phyloP scores from a whole-genome alignment of 2,797 vertebrate species.

The Bucorvus abyssinicus region DNA sequence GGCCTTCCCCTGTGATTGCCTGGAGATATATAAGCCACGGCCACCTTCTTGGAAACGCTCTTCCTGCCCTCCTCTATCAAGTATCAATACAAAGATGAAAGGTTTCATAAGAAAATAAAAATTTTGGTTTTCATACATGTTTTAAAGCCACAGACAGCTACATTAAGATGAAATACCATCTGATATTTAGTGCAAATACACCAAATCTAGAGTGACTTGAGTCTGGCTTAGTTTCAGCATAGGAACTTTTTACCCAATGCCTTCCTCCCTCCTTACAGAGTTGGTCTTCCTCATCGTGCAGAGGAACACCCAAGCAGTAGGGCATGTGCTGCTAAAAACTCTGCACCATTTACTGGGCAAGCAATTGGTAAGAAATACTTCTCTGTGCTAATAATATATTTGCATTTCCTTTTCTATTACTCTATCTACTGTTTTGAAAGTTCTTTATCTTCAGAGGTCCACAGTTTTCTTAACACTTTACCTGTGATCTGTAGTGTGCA shows the following conservation, averaged over 20 bases:
- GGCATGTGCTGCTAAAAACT: background rate
- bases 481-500: background rate
- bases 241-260: background rate
- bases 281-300: background rate
- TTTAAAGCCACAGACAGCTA: background rate
- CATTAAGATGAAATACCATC: background rate
- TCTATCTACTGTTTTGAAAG: background rate
- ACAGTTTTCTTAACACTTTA: background rate
- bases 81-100: background rate
- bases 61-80: background rate
- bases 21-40: background rate
- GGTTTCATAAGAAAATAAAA: background rate
- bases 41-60: background rate
- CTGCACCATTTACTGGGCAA: background rate
- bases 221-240: background rate
- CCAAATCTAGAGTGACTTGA: background rate
- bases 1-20: background rate
- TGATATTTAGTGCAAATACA: constrained; percentile 1
- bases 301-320: background rate
- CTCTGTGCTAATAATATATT: background rate
- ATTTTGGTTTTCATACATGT: background rate
- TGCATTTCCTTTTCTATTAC: background rate
- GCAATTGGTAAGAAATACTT: background rate
- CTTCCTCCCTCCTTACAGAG: background rate
- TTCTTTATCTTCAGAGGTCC: background rate